Base-by-base conservation (phyloP, 2,888 invertebrate genomes). In the Noctua fimbriata region DNA sequence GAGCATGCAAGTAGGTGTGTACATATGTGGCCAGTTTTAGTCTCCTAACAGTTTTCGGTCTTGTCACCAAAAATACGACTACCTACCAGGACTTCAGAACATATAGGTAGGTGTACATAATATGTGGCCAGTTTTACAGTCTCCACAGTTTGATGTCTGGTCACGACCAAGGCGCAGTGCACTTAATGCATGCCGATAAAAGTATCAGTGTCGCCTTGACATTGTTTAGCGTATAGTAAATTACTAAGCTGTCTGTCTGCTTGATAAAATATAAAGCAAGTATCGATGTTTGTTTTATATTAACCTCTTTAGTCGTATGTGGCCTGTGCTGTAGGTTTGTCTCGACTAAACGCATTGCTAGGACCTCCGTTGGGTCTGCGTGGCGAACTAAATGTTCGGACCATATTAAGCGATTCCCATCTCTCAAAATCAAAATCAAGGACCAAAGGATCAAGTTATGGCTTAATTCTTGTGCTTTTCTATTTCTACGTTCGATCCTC, bases 121-220 rank as follows among this genome's bases (percentile, higher is more conserved):
- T 44, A 73, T 66, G 73, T 36, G 69, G 74, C 69, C 52, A 69
- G 72, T 83, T 82, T 88, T 86, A 88, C 76, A 76, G 78, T 76
- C 76, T 14, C 12, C 28, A 76, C 76, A 69, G 79, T 72, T 47
- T 81, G 67, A 76, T 75, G 85, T 72, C 66, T 75, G 72, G 86
- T 77, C 85, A 80, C 77, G 86, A 80, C 52, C 47, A 58, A 73
- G 67, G 18, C 44, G 47, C 36, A 76, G 32, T 77, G 80, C 85
- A 77, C 80, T 86, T 47, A 77, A 65, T 80, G 81, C 73, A 83
- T 73, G 79, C 60, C 77, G 81, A 85, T 86, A 83, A 85, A 87
- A 87, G 82, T 75, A 65, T 85, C 69, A 70, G 77, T 76, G 71
- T 87, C 87, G 58, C 87, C 87, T 87, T 87, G 87, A 85, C 87